Evolutionary conservation across 2,797 vertebrate genomes (phyloP).

Genomic region (Eulemur rubriventer): DNA sequence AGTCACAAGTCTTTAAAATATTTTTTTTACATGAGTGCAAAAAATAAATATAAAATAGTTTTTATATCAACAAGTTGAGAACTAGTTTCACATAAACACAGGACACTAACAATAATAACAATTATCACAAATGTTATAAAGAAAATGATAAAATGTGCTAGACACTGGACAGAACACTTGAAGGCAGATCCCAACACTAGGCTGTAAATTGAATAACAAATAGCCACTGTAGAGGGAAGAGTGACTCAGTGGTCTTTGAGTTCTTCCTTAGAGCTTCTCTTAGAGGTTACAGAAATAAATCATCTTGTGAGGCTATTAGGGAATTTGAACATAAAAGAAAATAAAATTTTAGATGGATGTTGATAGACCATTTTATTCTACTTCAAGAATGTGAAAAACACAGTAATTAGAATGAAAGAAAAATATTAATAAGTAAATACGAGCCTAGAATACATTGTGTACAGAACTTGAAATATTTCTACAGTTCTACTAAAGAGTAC

Average conservation of each 20-base stretch:
- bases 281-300: neutral
- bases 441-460: neutral
- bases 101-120: neutral
- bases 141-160: neutral
- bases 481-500: neutral
- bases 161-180: neutral
- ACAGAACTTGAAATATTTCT: neutral
- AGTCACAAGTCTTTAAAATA: constrained; percentile 7
- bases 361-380: neutral
- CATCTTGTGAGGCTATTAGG: neutral
- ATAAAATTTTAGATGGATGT: neutral
- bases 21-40: neutral
- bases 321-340: neutral
- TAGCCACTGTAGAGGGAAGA: neutral
- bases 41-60: neutral
- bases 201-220: neutral
- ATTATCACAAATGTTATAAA: constrained; percentile 18
- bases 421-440: neutral
- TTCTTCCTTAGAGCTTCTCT: neutral
- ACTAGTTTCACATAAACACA: neutral
- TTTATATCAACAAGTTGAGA: neutral
- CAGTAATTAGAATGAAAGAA: neutral
- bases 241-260: neutral
- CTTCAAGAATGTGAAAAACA: neutral
- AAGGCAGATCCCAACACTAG: neutral